These are phyloP conservation scores for Epinotia nisella DNA, from an alignment of 2,888 invertebrate species.

Conservation along the genomic window DNA sequence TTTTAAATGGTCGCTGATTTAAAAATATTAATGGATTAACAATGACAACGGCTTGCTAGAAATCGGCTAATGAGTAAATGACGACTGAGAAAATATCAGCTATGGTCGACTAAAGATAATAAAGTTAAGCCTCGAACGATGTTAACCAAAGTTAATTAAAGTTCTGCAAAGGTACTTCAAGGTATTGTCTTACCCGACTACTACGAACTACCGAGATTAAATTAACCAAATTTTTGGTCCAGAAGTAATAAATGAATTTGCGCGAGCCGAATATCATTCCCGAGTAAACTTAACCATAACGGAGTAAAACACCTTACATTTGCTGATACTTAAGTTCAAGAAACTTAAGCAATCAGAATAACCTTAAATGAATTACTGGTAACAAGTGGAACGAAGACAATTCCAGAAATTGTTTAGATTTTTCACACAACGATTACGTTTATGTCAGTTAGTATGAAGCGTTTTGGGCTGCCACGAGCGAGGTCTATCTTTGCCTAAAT, in stretches of 20 bases:
- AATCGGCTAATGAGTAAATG: no score
- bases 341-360: conserved; percentile 11
- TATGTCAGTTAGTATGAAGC: no score
- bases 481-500: no score
- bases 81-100: no score
- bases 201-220: not conserved
- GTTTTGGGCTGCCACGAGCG: no score
- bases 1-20: no score
- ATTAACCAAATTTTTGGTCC: conserved; percentile 8
- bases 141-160: not conserved
- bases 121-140: no score
- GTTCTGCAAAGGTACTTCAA: not conserved
- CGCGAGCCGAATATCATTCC: conserved; percentile 11
- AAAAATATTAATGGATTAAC: no score
- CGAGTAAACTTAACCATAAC: conserved; percentile 2
- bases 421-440: no score
- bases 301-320: conserved; percentile 1
- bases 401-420: not conserved
- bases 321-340: conserved; percentile 6
- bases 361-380: not conserved
- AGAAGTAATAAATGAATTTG: conserved; percentile 1
- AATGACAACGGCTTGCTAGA: no score
- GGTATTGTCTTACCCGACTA: not conserved
- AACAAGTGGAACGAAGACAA: not conserved
- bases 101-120: not conserved